phyloP scores from a whole-genome alignment of 2,797 vertebrate genomes.

The Acrossocheilus wenchowensis region DNA sequence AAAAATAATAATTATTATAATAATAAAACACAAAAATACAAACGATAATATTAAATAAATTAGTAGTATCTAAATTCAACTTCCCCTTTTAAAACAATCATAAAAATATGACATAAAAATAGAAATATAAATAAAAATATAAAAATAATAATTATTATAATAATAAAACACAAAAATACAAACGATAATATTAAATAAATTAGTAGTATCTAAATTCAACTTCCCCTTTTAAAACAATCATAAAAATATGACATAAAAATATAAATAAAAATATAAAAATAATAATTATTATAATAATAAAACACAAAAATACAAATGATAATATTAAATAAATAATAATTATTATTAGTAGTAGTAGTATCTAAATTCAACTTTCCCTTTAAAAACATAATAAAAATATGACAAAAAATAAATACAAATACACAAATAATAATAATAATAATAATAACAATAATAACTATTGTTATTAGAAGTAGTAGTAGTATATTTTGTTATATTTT shows the following conservation, averaged over 20 bases:
- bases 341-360: no score
- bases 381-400: not conserved
- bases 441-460: not conserved
- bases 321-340: not conserved
- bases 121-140: no score
- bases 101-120: not conserved
- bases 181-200: not conserved
- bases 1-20: not conserved
- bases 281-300: no score
- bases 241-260: not conserved
- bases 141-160: not conserved
- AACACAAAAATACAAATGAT: not conserved
- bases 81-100: not conserved
- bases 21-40: no score
- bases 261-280: no score
- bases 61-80: not conserved
- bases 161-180: no score
- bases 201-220: not conserved
- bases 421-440: not conserved
- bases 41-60: not conserved
- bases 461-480: not conserved
- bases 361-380: no score
- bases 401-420: not conserved
- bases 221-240: not conserved
- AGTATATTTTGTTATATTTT: not conserved